phyloP scores from a whole-genome alignment of 2,797 vertebrate genomes.

The Luscinia megarhynchos region DNA sequence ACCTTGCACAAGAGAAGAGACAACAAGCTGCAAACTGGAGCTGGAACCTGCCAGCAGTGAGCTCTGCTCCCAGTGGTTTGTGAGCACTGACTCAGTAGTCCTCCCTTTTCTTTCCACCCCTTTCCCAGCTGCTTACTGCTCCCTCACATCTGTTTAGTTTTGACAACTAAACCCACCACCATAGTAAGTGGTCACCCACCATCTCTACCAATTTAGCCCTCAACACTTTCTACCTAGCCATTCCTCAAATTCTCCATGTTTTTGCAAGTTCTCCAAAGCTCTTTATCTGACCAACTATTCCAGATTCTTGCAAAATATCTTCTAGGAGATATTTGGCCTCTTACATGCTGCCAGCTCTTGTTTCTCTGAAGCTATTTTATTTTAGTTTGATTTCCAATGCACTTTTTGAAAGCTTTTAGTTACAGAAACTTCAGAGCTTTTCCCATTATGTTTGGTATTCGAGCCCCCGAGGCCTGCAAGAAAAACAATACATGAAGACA shows the following conservation, averaged over 20 bases:
- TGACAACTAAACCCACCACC: neutral
- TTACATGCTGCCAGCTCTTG: neutral
- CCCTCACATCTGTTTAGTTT: neutral
- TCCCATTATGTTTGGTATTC: conserved; percentile 39
- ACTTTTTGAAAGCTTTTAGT: conserved; percentile 32
- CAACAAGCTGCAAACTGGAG: neutral
- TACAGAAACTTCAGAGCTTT: conserved; percentile 36
- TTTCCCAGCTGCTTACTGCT: neutral
- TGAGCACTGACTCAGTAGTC: neutral
- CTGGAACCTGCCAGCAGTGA: neutral
- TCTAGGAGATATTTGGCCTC: neutral
- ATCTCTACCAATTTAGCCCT: neutral
- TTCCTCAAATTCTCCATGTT: neutral
- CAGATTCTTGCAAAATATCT: conserved; percentile 23
- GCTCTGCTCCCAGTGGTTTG: neutral
- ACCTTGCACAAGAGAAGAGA: neutral
- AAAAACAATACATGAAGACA: conserved; percentile 37
- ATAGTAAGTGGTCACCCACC: neutral
- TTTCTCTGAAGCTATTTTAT: conserved; percentile 38
- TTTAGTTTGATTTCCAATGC: conserved; percentile 8
- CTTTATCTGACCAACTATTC: neutral
- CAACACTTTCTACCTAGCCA: neutral
- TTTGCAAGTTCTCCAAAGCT: neutral
- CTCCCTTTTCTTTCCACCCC: neutral
- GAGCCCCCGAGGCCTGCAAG: neutral